Evolutionary conservation across 2,797 vertebrate species (phyloP).

Genomic region (Phylloscopus collybita): DNA sequence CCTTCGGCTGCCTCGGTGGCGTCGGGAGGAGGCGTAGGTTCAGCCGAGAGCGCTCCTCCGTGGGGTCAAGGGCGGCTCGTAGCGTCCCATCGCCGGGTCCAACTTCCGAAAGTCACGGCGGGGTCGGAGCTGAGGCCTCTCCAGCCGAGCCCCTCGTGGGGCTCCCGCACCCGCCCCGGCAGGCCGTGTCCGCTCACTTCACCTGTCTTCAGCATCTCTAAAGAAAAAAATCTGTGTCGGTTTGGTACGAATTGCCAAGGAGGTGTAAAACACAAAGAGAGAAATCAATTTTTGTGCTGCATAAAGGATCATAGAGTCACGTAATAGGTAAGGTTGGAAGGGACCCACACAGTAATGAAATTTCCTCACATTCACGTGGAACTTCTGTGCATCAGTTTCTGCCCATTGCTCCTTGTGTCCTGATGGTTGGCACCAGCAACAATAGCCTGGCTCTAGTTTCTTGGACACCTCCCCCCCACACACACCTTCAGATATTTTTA

Average conservation of each 20-base stretch:
- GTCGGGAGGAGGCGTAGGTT: not conserved
- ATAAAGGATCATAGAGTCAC: not conserved
- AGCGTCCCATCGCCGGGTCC: not conserved
- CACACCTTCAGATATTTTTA: not conserved
- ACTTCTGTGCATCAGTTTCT: not conserved
- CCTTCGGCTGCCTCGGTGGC: not conserved
- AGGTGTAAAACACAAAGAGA: not conserved
- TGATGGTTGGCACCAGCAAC: not conserved
- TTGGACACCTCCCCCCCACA: rapidly evolving
- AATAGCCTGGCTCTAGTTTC: not conserved
- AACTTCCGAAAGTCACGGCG: not conserved
- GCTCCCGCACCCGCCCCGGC: rapidly evolving
- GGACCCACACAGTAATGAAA: not conserved
- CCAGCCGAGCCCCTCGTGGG: not conserved
- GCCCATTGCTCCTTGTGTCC: not conserved
- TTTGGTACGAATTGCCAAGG: not conserved
- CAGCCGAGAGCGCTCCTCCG: rapidly evolving
- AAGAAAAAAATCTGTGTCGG: not conserved
- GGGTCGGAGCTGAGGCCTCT: not conserved
- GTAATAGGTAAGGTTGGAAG: not conserved
- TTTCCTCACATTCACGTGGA: not conserved
- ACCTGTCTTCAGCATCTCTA: not conserved
- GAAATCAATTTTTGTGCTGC: not conserved
- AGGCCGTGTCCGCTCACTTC: rapidly evolving
- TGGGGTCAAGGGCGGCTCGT: not conserved